Evolutionary conservation across 1,140 invertebrate species (phyloP), one percentile per base, ranked within the genome.

Genomic region (Trichoplusia ni): DNA sequence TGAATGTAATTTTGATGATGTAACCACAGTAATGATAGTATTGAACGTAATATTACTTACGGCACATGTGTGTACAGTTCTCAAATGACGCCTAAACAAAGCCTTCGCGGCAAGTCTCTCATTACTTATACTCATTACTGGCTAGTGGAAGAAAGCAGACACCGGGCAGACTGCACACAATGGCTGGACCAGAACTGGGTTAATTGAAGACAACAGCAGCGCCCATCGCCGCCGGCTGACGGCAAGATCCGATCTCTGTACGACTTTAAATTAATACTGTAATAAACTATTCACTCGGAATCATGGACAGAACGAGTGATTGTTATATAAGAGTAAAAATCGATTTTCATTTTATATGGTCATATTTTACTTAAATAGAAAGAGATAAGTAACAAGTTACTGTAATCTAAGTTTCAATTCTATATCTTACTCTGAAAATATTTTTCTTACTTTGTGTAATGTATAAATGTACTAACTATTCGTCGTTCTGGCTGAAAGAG

Each of bases 141-240:
- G 51, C 60, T 60, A 71, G 71, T 74, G 76, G 80, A 86, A 82
- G 86, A 86, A 89, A 86, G 84, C 82, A 89, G 84, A 86, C 86
- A 84, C 77, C 69, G 76, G 53, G 69, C 64, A 89, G 86, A 89
- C 86, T 68, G 62, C 54, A 74, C 69, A 86, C 82, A 84, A 84
- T 79, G 77, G 75, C 61, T 74, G 63, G 47, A 74, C 75, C 71
- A 73, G 69, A 86, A 79, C 68, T 89, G 80, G 86, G 84, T 89
- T 86, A 86, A 86, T 85, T 85, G 81, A 84, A 84, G 81, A 82
- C 79, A 83, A 83, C 75, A 78, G 69, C 78, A 67, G 69, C 78
- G 68, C 60, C 73, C 69, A 78, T 71, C 62, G 81, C 84, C 80
- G 76, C 63, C 68, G 79, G 79, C 77, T 53, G 71, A 65, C 72